These are phyloP conservation scores for Epizoanthus ramosus DNA, from an alignment of 92 coral and sea anemone genomes.

Conservation along the genomic window DNA sequence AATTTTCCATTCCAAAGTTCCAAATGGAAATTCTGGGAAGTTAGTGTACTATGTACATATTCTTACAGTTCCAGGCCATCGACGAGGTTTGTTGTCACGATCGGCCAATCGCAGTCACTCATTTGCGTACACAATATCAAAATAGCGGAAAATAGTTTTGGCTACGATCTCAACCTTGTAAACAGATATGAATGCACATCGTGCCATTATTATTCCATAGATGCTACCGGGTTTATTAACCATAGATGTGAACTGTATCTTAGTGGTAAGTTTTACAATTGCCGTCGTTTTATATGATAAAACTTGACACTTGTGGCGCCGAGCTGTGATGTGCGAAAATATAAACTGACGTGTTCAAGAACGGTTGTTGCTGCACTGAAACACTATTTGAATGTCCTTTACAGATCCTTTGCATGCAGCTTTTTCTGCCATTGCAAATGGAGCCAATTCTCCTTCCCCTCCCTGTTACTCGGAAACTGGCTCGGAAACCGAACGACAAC, in stretches of 20 bases:
- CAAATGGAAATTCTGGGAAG: conserved; percentile 3
- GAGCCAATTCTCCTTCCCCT: neutral
- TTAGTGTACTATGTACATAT: conserved; percentile 5
- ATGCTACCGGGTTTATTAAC: neutral
- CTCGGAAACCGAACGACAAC: neutral
- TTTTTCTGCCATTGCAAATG: neutral
- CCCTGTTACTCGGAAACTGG: neutral
- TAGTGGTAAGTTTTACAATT: neutral
- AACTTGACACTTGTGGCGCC: neutral
- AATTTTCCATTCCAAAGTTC: neutral
- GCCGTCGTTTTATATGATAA: neutral
- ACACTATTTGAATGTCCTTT: neutral
- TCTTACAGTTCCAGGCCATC: conserved; percentile 17
- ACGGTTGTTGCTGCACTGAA: neutral
- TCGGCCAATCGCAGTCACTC: neutral
- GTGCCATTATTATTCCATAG: neutral
- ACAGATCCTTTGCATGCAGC: conserved; percentile 16
- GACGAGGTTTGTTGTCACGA: conserved; percentile 11
- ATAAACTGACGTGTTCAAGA: too few relatives aligned
- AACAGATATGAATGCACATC: neutral
- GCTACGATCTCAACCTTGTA: neutral
- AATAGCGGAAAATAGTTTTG: neutral
- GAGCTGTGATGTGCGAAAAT: neutral
- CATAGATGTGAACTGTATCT: neutral
- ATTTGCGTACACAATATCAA: neutral